Base-by-base conservation (phyloP, 2,888 invertebrate genomes). In the Agrochola macilenta region DNA sequence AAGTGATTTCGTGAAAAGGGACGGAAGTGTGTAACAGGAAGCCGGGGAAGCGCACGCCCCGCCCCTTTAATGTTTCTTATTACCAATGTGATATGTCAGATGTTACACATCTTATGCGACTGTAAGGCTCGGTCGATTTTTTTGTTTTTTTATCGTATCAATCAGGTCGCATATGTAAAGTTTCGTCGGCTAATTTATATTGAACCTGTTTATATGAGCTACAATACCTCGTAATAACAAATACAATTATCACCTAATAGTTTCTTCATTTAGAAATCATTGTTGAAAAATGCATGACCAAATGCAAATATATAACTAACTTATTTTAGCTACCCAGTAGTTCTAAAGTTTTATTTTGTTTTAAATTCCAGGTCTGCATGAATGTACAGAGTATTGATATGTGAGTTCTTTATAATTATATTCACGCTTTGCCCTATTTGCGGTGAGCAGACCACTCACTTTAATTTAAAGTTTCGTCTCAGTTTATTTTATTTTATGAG, bases 311-410 rank as follows among this genome's bases (percentile, higher is more conserved):
- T 52, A 57, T 52, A 26, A 26, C 26, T 43, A 69, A 77, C 35
- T 69, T 65, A 11, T 14, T n/a, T 58, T 43, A 14, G 43, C 63
- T 35, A 58, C 43, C 1, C 14, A 57, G 49, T 78, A 64, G 68
- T 69, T 83, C 61, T 81, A 83, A 81, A 81, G 66, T 73, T 69
- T 43, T 69, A 69, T 71, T 82, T 84, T 81, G 74, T 84, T 82
- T 74, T 69, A 57, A 63, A 81, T 82, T 82, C 12, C 82, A 82
- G 82, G 85, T 85, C 82, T 75, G 85, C 85, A 72, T 82, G 85
- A 82, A 69, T 80, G 63, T 84, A 69, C 85, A 75, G 85, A 82
- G 68, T 74, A 58, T 63, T 63, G 1, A 75, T 69, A 81, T 57
- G 82, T 85, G 82, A 82, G 82, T 82, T 82, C 57, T 57, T 75